Base-by-base conservation (phyloP, 2,113 vertebrate genomes). In the Brachyistius frenatus region DNA sequence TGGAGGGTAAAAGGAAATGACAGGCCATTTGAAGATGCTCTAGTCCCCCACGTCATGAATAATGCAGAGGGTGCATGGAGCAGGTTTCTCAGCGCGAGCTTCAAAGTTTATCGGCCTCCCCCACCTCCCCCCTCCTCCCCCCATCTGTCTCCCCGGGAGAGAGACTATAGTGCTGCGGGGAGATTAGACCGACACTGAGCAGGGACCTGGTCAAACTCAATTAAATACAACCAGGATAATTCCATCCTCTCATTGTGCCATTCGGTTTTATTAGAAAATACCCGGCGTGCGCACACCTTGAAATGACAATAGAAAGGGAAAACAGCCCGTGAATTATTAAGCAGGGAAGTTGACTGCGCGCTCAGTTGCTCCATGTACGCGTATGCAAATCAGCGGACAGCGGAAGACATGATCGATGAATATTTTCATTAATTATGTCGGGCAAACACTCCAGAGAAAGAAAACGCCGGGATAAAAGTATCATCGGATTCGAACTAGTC, bases 1-100 rank as follows among this genome's bases (percentile, higher is more conserved):
- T 92, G 94, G 91, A 93, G 94, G 86, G 87, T 94, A 95, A 96
- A 95, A 92, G 93, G 92, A 96, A 96, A 95, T 93, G 95, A 96
- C 95, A 95, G 91, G 80, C 81, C 89, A 91, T 94, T 95, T 96
- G 92, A 96, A 95, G 91, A 95, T 93, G 87, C 75, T 92, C 91
- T 91, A 80, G 91, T 93, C 86, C 84, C 23, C 90, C 82, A 80
- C 86, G 41, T 91, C 72, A 96, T 97, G 95, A 96, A 96, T 97
- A 96, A 97, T 96, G 91, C 93, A 97, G 94, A 68, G 79, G 72
- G 70, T 83, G 91, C 91, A 93, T 57, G 63, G 89, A 93, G 91
- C 93, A 95, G 94, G 95, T 95, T 23, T 93, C 76, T 83, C 83
- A 66, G 79, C 74, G 46, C 92, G 88, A 92, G 95, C 95, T 96